A percentile compares a stretch with the other conserved stretches of the same genome.
phyloP scores from a whole-genome alignment of 2,888 invertebrate genomes.

The Dryocosmus kuriphilus region DNA sequence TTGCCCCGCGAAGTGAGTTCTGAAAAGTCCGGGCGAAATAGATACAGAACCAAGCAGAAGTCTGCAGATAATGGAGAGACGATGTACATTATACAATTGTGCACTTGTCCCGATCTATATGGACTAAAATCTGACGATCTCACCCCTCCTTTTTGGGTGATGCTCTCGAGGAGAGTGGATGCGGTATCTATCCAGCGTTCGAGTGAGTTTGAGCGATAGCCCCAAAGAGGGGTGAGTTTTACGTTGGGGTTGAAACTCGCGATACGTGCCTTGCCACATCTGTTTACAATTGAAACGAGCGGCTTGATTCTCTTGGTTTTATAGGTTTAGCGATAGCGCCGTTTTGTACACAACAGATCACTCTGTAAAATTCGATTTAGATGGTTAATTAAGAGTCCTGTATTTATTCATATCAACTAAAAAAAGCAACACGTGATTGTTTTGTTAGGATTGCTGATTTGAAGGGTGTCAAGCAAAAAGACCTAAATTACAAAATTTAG shows the following conservation, averaged over 20 bases:
- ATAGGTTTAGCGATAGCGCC: conserved; percentile 52
- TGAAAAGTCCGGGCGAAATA: conserved; percentile 22
- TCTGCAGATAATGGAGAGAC: conserved; percentile 57
- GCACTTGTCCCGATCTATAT: conserved; percentile 70
- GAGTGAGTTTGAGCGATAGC: conserved; percentile 72
- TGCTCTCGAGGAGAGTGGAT: conserved; percentile 63
- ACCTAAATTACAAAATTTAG: no score
- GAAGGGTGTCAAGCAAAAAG: no score
- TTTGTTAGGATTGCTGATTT: no score
- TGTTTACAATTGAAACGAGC: conserved; percentile 75
- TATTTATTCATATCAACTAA: conserved; percentile 34
- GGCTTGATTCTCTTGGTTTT: conserved; percentile 66
- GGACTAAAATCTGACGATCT: conserved; percentile 72
- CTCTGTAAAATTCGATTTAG: neutral
- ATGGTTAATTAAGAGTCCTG: conserved; percentile 41
- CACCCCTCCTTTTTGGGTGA: conserved; percentile 58
- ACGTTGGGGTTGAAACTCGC: conserved; percentile 45
- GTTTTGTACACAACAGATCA: neutral
- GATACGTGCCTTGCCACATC: conserved; percentile 65
- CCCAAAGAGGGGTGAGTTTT: conserved; percentile 45
- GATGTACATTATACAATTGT: conserved; percentile 51
- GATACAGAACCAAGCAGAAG: conserved; percentile 35
- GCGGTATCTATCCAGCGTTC: conserved; percentile 61
- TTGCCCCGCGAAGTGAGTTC: conserved; percentile 63
- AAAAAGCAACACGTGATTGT: no score